Conservation (phyloP, 2,888 invertebrate genomes). For the Abrostola tripartita region DNA sequence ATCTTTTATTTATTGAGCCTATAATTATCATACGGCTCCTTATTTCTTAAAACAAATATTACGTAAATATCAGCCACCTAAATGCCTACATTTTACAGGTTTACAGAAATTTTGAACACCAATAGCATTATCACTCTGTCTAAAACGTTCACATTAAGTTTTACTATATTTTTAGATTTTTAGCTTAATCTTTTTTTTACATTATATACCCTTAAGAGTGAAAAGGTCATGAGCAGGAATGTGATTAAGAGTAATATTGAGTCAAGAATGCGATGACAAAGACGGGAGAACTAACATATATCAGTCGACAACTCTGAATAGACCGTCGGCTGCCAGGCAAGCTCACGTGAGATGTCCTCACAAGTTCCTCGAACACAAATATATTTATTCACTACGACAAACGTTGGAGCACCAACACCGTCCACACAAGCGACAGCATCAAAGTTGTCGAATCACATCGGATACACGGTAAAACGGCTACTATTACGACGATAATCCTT, state of each 20-base stretch:
- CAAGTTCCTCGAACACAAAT: conserved; percentile 20
- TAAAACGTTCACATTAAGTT: conserved; percentile 31
- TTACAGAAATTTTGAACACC: conserved; percentile 44
- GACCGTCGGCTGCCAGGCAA: conserved; percentile 16
- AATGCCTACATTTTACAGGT: conserved; percentile 35
- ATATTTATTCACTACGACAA: conserved; percentile 29
- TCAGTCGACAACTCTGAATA: conserved; percentile 42
- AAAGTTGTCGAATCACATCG: conserved; percentile 45
- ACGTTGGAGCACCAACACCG: conserved; percentile 30
- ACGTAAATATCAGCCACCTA: conserved; percentile 43
- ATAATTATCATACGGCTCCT: conserved; percentile 10
- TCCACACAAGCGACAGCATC: conserved; percentile 20
- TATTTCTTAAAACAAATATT: conserved; percentile 44
- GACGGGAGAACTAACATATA: conserved; percentile 36
- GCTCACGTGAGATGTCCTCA: conserved; percentile 15
- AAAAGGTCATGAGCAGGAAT: conserved; percentile 48
- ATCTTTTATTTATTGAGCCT: conserved; percentile 25
- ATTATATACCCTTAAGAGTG: conserved; percentile 22
- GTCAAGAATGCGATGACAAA: conserved; percentile 42
- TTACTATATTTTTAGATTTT: conserved; percentile 49
- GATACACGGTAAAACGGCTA: conserved; percentile 41
- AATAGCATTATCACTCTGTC: conserved; percentile 41
- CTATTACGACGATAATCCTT: conserved; percentile 37
- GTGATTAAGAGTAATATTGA: conserved; percentile 46
- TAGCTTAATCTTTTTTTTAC: conserved; percentile 43